These are phyloP conservation scores for Eupithecia subfuscata DNA, from an alignment of 2,888 invertebrate genomes.

Conservation along the genomic window DNA sequence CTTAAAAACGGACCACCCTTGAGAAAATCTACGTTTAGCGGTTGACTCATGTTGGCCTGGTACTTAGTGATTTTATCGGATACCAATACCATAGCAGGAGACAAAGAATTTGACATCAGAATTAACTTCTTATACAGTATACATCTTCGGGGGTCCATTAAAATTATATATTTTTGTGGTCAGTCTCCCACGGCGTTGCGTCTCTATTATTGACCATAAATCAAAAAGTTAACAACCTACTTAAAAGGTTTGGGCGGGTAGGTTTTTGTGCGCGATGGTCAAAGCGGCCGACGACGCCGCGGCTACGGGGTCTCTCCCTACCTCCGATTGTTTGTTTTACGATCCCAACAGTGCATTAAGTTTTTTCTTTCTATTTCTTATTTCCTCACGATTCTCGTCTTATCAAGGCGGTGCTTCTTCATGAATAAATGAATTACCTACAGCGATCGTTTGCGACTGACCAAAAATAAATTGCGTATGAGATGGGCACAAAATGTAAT, in stretches of 20 bases:
- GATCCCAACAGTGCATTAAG: slow-evolving; percentile 81
- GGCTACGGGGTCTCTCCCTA: slow-evolving; percentile 70
- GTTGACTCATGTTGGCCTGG: slow-evolving; percentile 41
- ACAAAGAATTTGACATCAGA: slow-evolving; percentile 71
- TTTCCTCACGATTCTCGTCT: slow-evolving; percentile 75
- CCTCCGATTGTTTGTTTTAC: slow-evolving; percentile 82
- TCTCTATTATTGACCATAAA: slow-evolving; percentile 84
- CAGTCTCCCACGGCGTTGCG: slow-evolving; percentile 83
- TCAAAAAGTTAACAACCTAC: slow-evolving; percentile 85
- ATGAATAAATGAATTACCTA: slow-evolving; percentile 50
- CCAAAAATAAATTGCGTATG: slow-evolving; percentile 27
- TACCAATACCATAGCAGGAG: slow-evolving; percentile 57
- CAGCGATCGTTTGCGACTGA: slow-evolving; percentile 29
- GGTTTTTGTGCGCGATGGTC: slow-evolving; percentile 79
- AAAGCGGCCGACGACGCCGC: slow-evolving; percentile 76
- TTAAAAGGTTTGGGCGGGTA: slow-evolving; percentile 80
- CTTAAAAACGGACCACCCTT: slow-evolving; percentile 65
- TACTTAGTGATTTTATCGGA: slow-evolving; percentile 46
- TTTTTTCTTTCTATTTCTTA: slow-evolving; percentile 75
- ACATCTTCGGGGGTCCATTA: slow-evolving; percentile 78
- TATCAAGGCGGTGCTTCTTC: slow-evolving; percentile 69
- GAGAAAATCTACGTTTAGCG: slow-evolving; percentile 51
- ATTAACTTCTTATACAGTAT: slow-evolving; percentile 72
- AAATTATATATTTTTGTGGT: slow-evolving; percentile 79
- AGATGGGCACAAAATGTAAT: slow-evolving; percentile 51